Conservation (phyloP, 1,140 invertebrate species). For the Caenorhabditis tropicalis region DNA sequence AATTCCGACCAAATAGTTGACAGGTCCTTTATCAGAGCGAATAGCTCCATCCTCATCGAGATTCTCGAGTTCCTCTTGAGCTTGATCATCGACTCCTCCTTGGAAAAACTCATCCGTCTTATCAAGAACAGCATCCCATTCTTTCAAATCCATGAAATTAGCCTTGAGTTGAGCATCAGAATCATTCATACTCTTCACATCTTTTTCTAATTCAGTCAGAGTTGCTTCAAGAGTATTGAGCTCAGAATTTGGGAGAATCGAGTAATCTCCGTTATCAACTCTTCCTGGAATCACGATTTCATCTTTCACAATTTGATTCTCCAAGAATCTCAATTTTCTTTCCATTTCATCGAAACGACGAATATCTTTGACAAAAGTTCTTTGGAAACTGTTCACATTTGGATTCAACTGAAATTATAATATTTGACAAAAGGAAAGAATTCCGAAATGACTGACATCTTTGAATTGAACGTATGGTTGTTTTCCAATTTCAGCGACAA, state of each 20-base stretch:
- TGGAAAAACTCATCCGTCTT: constrained; percentile 72
- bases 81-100: constrained; percentile 69
- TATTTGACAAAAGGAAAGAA: constrained; percentile 15
- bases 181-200: constrained; percentile 72
- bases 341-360: constrained; percentile 90
- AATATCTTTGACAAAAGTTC: constrained; percentile 88
- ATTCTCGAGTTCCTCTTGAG: constrained; percentile 46
- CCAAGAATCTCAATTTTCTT: constrained; percentile 79
- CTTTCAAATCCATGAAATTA: constrained; percentile 70
- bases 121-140: constrained; percentile 71
- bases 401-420: constrained; percentile 76
- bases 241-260: constrained; percentile 65
- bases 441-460: constrained; percentile 74
- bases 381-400: constrained; percentile 85
- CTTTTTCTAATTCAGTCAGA: constrained; percentile 68
- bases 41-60: constrained; percentile 61
- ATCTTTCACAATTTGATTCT: constrained; percentile 69
- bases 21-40: constrained; percentile 50
- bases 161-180: constrained; percentile 68
- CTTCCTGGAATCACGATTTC: constrained; percentile 62
- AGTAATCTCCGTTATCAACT: constrained; percentile 65
- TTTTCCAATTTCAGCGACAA: constrained; percentile 87
- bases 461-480: constrained; percentile 87
- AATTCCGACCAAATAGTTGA: constrained; percentile 68
- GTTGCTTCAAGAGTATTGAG: constrained; percentile 70